Evolutionary conservation across 1,140 invertebrate genomes (phyloP).

Genomic region (Euglossa dilemma): DNA sequence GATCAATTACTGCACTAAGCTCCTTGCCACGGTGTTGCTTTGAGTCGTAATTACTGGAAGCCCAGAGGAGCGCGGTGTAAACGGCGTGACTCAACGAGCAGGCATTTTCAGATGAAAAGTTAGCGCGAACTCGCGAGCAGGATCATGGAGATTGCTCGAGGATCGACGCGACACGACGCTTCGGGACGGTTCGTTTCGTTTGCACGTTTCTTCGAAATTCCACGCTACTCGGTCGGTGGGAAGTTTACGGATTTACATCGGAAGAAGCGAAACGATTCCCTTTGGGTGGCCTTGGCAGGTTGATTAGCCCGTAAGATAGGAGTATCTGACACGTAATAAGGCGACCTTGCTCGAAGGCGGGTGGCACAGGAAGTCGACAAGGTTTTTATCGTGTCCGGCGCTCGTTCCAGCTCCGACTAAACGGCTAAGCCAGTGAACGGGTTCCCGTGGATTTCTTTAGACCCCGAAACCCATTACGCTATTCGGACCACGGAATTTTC

Average conservation of each 20-base stretch:
- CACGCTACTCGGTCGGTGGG: not conserved
- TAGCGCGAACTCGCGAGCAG: not conserved
- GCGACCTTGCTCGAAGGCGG: slow-evolving; percentile 79
- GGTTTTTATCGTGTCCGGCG: slow-evolving; percentile 79
- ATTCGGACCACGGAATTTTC: not conserved
- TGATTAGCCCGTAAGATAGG: slow-evolving; percentile 74
- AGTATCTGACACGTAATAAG: slow-evolving; percentile 75
- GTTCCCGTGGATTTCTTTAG: not conserved
- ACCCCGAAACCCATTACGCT: not conserved
- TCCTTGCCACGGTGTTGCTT: not conserved
- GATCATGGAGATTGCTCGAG: not conserved
- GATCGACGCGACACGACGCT: not conserved
- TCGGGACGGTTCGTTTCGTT: not conserved
- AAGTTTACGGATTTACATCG: not conserved
- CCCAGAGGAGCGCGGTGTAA: not conserved
- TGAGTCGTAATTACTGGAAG: slow-evolving; percentile 19
- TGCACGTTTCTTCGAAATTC: not conserved
- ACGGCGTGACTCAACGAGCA: slow-evolving; percentile 26
- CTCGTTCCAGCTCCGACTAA: slow-evolving; percentile 45
- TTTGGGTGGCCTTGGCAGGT: slow-evolving; percentile 66
- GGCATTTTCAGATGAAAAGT: slow-evolving; percentile 21
- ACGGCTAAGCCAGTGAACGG: slow-evolving; percentile 38
- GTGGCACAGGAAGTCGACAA: slow-evolving; percentile 81
- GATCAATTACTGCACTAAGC: slow-evolving; percentile 7
- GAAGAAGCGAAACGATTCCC: not conserved